These are phyloP conservation scores for Cariama cristata DNA, from an alignment of 2,113 vertebrate genomes.

Conservation along the genomic window DNA sequence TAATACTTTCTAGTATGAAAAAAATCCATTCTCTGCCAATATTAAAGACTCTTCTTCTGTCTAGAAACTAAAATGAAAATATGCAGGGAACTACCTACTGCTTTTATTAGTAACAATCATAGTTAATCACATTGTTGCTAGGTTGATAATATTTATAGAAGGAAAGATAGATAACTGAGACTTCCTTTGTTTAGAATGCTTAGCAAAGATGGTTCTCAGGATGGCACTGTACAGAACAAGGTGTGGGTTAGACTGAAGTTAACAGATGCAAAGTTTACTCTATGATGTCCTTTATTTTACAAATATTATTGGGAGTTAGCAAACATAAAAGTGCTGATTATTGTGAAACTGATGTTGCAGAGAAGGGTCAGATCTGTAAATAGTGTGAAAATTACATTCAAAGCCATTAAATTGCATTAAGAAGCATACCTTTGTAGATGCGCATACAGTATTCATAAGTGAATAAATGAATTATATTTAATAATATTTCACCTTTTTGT, in stretches of 20 bases:
- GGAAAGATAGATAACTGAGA: slow-evolving; percentile 4
- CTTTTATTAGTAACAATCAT: slow-evolving; percentile 51
- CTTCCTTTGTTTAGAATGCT: slow-evolving; percentile 33
- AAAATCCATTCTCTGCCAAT: slow-evolving; percentile 48
- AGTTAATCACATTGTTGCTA: slow-evolving; percentile 60
- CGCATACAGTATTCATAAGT: slow-evolving; percentile 71
- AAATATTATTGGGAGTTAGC: slow-evolving; percentile 42
- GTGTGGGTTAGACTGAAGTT: not conserved
- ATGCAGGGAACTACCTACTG: slow-evolving; percentile 43
- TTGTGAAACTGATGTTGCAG: slow-evolving; percentile 35
- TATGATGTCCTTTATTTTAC: slow-evolving; percentile 44
- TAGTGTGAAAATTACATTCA: slow-evolving; percentile 63
- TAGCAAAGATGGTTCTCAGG: not conserved
- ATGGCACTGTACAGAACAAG: not conserved
- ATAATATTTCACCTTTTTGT: slow-evolving; percentile 63
- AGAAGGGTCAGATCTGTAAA: slow-evolving; percentile 56
- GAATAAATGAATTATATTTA: slow-evolving; percentile 70
- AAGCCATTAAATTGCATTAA: slow-evolving; percentile 59
- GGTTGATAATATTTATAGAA: slow-evolving; percentile 54
- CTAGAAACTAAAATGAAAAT: slow-evolving; percentile 48
- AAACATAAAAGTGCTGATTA: slow-evolving; percentile 65
- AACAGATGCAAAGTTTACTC: slow-evolving; percentile 7
- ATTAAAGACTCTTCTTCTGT: slow-evolving; percentile 30
- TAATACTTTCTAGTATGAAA: slow-evolving; percentile 51
- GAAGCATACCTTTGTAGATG: slow-evolving; percentile 50